phyloP scores from a whole-genome alignment of 23 tunicate genomes.

The Trididemnum miniatum region DNA sequence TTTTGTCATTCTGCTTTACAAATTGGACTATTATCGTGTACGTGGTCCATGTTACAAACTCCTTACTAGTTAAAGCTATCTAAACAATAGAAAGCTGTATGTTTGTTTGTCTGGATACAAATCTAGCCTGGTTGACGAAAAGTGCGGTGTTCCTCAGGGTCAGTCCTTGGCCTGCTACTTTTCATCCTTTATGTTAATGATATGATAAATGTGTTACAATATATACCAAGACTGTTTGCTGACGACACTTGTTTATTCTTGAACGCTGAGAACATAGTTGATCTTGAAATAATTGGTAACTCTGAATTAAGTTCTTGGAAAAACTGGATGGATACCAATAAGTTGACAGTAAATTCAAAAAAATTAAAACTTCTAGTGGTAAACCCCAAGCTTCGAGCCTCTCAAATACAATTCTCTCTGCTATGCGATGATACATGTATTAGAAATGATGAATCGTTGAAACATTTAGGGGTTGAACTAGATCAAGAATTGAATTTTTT shows the following conservation, averaged over 20 bases:
- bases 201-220: background rate
- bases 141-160: background rate
- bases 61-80: background rate
- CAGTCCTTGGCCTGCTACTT: background rate
- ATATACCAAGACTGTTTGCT: background rate
- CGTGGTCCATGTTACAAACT: background rate
- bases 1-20: background rate
- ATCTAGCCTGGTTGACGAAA: background rate
- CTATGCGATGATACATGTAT: background rate
- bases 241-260: background rate
- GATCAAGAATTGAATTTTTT: background rate
- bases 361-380: background rate
- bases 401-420: background rate
- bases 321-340: background rate
- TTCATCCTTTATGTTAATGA: background rate
- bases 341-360: background rate
- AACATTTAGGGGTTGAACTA: background rate
- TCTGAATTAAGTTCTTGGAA: background rate
- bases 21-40: background rate
- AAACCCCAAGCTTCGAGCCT: background rate
- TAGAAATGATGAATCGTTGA: background rate
- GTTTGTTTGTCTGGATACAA: background rate
- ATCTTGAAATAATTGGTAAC: background rate
- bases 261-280: background rate
- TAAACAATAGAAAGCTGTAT: background rate